phyloP scores from a whole-genome alignment of 2,888 invertebrate species.

The Neoitamus cyanurus region DNA sequence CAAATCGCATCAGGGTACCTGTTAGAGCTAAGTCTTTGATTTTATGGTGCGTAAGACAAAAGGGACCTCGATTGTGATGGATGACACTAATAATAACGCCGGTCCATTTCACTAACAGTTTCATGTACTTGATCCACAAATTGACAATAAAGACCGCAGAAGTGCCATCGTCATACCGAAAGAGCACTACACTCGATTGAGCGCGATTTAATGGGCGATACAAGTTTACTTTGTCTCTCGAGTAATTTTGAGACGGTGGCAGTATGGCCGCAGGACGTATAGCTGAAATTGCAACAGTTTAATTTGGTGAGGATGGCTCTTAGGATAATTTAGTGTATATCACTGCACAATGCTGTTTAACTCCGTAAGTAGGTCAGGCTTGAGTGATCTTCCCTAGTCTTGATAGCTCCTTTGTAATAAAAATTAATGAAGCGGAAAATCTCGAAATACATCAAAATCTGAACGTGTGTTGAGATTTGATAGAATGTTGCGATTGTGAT shows the following conservation, averaged over 20 bases:
- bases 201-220: background rate
- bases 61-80: background rate
- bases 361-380: background rate
- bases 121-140: background rate
- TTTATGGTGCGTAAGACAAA: background rate
- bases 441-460: background rate
- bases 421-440: background rate
- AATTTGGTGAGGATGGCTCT: background rate
- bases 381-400: background rate
- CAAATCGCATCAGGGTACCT: background rate
- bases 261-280: background rate
- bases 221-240: background rate
- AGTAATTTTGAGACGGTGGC: background rate
- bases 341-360: background rate
- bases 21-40: background rate
- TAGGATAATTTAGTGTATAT: background rate
- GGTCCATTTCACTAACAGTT: background rate
- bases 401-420: background rate
- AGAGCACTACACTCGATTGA: conserved; percentile 7
- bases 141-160: conserved; percentile 10
- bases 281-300: background rate
- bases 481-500: background rate
- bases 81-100: conserved; percentile 8
- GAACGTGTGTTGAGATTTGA: background rate
- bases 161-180: background rate